These are phyloP conservation scores for Dicrurus megarhynchus DNA, from an alignment of 2,113 vertebrate genomes.

Conservation along the genomic window DNA sequence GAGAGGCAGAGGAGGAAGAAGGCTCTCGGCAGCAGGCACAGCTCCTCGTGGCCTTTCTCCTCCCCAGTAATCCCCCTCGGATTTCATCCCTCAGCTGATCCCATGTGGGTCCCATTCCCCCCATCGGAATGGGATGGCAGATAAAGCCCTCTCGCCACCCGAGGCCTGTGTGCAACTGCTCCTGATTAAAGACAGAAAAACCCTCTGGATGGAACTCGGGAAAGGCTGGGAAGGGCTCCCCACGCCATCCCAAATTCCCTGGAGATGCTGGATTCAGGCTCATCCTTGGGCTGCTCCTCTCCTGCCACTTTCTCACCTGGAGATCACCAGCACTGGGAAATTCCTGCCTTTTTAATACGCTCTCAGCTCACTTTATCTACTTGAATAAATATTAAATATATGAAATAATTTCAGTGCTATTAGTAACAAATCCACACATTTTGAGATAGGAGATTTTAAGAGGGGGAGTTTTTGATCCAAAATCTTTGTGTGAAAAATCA, in stretches of 20 bases:
- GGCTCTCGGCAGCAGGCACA: background rate
- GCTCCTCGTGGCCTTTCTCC: background rate
- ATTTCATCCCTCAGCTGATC: background rate
- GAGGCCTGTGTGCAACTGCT: background rate
- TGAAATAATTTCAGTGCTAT: background rate
- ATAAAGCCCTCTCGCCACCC: background rate
- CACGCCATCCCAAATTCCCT: fast-evolving
- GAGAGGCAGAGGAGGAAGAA: background rate
- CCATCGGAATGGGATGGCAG: background rate
- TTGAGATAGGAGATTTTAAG: background rate
- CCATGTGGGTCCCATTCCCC: background rate
- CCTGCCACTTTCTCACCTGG: background rate
- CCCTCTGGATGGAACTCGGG: background rate
- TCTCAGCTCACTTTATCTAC: background rate
- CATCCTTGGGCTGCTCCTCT: background rate
- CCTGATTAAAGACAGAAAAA: background rate
- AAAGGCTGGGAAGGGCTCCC: background rate
- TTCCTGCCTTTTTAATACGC: background rate
- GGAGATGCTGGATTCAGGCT: too few relatives aligned
- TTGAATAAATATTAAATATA: background rate
- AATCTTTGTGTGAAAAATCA: background rate
- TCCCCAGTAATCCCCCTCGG: background rate
- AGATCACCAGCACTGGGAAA: background rate
- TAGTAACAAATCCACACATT: background rate
- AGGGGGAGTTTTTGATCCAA: background rate